Conservation (phyloP, 2,113 vertebrate species). For the Crocuta crocuta region DNA sequence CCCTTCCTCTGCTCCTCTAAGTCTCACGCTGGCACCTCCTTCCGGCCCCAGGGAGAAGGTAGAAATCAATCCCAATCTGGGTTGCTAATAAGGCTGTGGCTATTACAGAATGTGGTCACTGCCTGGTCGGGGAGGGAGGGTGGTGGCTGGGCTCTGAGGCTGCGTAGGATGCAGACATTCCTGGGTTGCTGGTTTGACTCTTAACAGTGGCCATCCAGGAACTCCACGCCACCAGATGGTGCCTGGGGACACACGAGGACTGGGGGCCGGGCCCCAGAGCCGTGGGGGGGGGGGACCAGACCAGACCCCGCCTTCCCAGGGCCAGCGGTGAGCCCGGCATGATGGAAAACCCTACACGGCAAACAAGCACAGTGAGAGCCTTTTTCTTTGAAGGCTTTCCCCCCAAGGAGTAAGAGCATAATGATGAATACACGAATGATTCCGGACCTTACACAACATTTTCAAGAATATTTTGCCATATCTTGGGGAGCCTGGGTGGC, state of each 20-base stretch:
- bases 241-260: not conserved
- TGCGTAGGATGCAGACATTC: not conserved
- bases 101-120: not conserved
- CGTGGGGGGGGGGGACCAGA: not conserved
- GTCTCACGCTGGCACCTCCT: not conserved
- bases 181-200: not conserved
- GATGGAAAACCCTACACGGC: not conserved
- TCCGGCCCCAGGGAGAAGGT: not conserved
- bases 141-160: not conserved
- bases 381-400: not conserved
- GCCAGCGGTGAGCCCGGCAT: not conserved
- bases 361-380: fast-evolving
- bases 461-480: not conserved
- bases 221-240: not conserved
- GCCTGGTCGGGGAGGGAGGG: not conserved
- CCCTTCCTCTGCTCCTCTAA: not conserved
- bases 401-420: fast-evolving
- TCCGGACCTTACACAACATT: not conserved
- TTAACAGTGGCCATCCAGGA: not conserved
- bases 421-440: not conserved
- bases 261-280: not conserved
- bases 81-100: fast-evolving
- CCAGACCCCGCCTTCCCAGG: not conserved
- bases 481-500: not conserved
- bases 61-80: not conserved